Evolutionary conservation across 2,797 vertebrate genomes (phyloP), one percentile per base, ranked within the genome.

Genomic region (Lepus townsendii): DNA sequence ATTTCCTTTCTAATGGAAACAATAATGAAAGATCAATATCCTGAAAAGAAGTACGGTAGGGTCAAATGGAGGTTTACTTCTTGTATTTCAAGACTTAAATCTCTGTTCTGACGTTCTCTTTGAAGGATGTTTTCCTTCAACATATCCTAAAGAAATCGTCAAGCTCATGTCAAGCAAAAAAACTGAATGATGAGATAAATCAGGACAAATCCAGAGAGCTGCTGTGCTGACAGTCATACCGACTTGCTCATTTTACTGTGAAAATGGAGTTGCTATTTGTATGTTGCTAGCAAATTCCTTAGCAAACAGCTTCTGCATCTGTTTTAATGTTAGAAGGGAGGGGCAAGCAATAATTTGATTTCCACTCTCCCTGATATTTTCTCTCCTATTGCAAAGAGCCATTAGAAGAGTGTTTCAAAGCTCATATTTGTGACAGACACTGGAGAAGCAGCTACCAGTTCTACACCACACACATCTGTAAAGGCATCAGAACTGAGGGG

Each of bases 261-360:
- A 88, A 90, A 94, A 85, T 32, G 27, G 69, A 88, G n/a, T 90
- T 93, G 42, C 54, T 57, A 65, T 88, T 96, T 93, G 75, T 84
- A 32, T 83, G 71, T 95, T 82, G 71, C 71, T 92, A 71, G 82
- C 83, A 94, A 92, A 94, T 89, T 93, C 57, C 71, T 77, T 52
- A 83, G 78, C 87, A 93, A 69, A 90, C 54, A 90, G 83, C 47
- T 7, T 73, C 62, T 65, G 38, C 85, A 86, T 95, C 75, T 93
- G 42, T 92, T 95, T 90, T 86, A 77, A 96, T 90, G 71, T 79
- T 93, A 85, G 63, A 83, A 90, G 8, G 66, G 57, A 84, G 90
- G 9, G 78, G 50, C 47, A 88, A 90, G 91, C 90, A 76, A 77
- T 88, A 84, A 94, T 91, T 92, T 94, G 88, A 93, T 97, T 97